Percentiles rank a stretch among this genome's conserved stretches.
Conservation (phyloP, 2,113 vertebrate genomes). For the Oreochromis spilurus region DNA sequence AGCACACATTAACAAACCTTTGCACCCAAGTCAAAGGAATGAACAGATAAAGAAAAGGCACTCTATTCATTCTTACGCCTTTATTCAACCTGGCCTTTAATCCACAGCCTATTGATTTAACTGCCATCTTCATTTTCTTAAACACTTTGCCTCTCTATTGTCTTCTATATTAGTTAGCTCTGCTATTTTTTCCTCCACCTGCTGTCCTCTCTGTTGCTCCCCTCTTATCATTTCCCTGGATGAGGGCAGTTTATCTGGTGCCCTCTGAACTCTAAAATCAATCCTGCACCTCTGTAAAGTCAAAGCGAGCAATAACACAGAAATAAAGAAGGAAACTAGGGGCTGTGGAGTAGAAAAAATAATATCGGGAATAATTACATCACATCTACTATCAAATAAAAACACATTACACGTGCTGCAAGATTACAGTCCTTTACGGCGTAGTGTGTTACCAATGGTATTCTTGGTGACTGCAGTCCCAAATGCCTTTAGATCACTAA, state of each 20-base stretch:
- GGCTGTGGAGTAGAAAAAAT: background rate
- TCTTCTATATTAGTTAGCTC: constrained; percentile 26
- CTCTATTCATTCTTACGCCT: constrained; percentile 5
- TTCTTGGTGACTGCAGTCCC: background rate
- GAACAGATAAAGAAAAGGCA: constrained; percentile 25
- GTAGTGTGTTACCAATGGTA: background rate
- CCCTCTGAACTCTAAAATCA: constrained; percentile 53
- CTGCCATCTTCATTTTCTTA: constrained; percentile 49
- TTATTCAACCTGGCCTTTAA: constrained; percentile 36
- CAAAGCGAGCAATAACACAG: background rate
- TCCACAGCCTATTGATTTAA: constrained; percentile 66
- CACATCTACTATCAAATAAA: background rate
- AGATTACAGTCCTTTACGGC: background rate
- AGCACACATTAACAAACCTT: constrained; percentile 12
- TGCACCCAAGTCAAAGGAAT: constrained; percentile 27
- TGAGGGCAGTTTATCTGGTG: constrained; percentile 34
- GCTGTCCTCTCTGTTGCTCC: background rate
- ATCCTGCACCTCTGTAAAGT: constrained; percentile 25
- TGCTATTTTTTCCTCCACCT: background rate
- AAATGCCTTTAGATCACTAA: background rate
- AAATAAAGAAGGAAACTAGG: background rate
- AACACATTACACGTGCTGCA: background rate
- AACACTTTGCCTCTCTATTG: constrained; percentile 38
- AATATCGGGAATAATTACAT: background rate
- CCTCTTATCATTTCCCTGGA: background rate